Conservation (phyloP, 2,113 vertebrate species). For the Halichoerus grypus region DNA sequence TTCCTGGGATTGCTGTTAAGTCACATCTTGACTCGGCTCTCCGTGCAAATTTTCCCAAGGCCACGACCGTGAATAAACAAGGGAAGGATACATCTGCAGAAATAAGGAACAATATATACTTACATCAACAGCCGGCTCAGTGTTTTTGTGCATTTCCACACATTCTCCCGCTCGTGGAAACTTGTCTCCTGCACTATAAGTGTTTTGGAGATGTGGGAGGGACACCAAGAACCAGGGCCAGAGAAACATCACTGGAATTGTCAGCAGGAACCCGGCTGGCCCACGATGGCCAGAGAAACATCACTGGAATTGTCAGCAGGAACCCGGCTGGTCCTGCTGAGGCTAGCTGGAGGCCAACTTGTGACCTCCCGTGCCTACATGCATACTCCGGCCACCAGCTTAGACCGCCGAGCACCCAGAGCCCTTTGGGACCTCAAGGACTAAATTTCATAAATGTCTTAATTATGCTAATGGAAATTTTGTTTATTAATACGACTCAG, state of each 20-base stretch:
- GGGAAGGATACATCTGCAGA: not conserved
- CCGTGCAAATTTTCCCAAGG: constrained; percentile 21
- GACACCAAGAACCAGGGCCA: not conserved
- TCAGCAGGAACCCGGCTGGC: accelerated
- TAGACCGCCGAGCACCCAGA: not conserved
- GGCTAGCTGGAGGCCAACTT: not conserved
- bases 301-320: not conserved
- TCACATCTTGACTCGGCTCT: not conserved
- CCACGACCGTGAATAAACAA: not conserved
- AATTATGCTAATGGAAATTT: not conserved
- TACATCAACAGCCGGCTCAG: not conserved
- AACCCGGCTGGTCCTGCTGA: not conserved
- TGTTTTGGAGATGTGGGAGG: not conserved
- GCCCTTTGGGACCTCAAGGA: not conserved
- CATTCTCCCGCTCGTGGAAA: not conserved
- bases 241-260: not conserved
- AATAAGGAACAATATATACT: constrained; percentile 16
- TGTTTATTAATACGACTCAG: not conserved
- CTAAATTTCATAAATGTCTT: not conserved
- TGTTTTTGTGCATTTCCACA: not conserved
- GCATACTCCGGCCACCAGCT: not conserved
- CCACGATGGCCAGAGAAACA: not conserved
- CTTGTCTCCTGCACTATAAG: not conserved
- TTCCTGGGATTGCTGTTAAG: not conserved
- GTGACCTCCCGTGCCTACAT: not conserved